Evolutionary conservation across 2,113 vertebrate genomes (phyloP), one percentile per base, ranked within the genome.

Genomic region (Petroica traversi): DNA sequence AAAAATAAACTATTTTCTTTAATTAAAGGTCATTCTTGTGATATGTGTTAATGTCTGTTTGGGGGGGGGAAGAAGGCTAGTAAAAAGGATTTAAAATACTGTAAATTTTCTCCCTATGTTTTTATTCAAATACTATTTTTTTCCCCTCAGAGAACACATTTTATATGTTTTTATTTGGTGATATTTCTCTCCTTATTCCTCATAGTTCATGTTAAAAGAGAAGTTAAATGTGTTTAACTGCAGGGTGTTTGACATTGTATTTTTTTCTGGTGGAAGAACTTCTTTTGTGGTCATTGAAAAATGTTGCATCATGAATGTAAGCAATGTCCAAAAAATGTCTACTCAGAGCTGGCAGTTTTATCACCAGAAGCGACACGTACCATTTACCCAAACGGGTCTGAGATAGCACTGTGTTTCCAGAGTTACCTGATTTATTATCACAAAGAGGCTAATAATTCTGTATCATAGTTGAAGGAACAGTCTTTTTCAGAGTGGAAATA

Each of bases 1-100:
- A 13, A 79, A 79, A 82, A 58, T 11, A 85, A 82, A 46, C 25
- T 15, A 33, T 69, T 95, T 95, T 93, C 45, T 88, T 84, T 91
- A 54, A 61, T 86, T 76, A 57, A 88, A 78, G 11, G 58, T 57
- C 6, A 11, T 81, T 89, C 20, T 79, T 48, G 19, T 67, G 48
- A 17, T 91, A 46, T 1, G 3, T 55, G 12, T 61, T 64, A 63
- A 5, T 91, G 33, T 5, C 19, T 43, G 8, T 76, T 90, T 88
- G 23, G 23, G 8, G 20, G 8, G 9, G 10, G 57, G 45, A 41
- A 72, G 38, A 74, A 74, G 43, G 11, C 8, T 33, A 36, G 22
- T 72, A 34, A 74, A 91, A 71, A 25, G 23, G 9, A 61, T 92
- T 72, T 57, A 26, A 88, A 84, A 84, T 58, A 14, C 6, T 3